Evolutionary conservation across 1,140 invertebrate genomes (phyloP).

Genomic region (Eurosta solidaginis): DNA sequence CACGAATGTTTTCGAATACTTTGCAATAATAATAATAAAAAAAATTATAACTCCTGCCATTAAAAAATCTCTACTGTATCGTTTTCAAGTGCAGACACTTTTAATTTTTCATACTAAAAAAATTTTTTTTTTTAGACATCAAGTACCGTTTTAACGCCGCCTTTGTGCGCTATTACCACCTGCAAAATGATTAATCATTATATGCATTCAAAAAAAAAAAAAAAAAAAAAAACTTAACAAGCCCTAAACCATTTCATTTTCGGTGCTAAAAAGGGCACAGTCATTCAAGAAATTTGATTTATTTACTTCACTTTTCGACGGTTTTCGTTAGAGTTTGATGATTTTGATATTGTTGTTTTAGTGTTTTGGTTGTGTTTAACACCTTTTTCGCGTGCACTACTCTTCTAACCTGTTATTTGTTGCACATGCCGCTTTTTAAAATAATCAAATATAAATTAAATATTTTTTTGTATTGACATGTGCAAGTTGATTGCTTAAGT

Average conservation of each 20-base stretch:
- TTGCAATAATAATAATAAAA: too few species aligned
- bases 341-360: neutral
- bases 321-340: neutral
- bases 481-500: neutral
- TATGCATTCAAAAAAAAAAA: neutral
- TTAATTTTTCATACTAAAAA: too few species aligned
- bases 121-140: neutral
- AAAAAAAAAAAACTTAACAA: neutral
- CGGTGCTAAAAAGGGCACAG: neutral
- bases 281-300: neutral
- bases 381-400: neutral
- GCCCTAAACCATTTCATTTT: neutral
- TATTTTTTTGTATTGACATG: neutral
- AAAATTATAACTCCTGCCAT: too few species aligned
- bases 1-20: too few species aligned
- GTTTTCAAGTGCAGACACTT: too few species aligned
- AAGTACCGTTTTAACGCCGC: constrained; percentile 28
- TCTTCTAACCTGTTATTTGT: constrained; percentile 1
- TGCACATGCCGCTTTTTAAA: neutral
- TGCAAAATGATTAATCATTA: constrained; percentile 31
- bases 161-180: constrained; percentile 13
- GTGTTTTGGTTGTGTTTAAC: neutral
- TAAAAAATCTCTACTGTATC: too few species aligned
- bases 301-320: constrained; percentile 21
- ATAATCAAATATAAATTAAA: too few species aligned